Percentiles rank a stretch among this genome's conserved stretches.
These are phyloP conservation scores for Pedionomus torquatus DNA, from an alignment of 2,113 vertebrate species.

Conservation along the genomic window DNA sequence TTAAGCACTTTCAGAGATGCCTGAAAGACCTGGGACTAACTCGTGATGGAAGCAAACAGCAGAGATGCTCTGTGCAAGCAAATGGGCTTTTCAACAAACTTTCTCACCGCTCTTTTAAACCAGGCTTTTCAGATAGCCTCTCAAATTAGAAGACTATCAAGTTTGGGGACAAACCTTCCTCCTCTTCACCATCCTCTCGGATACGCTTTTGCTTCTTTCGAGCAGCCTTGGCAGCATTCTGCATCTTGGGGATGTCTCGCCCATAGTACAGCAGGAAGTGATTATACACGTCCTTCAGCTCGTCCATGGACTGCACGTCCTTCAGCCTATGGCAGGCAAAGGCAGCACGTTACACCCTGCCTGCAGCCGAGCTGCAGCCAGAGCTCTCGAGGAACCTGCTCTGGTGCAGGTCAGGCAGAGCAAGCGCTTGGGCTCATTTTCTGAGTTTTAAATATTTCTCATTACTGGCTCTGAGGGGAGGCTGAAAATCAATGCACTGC, in stretches of 20 bases:
- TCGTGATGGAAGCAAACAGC: background rate
- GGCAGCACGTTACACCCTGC: background rate
- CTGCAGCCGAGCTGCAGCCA: background rate
- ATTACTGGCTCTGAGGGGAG: background rate
- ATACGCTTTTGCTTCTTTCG: slow-evolving; percentile 92
- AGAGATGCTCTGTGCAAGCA: background rate
- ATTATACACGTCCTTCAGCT: slow-evolving; percentile 95
- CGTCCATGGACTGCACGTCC: slow-evolving; percentile 96
- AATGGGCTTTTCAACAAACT: background rate
- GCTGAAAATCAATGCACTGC: background rate
- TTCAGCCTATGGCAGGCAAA: slow-evolving; percentile 81
- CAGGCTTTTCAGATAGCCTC: background rate
- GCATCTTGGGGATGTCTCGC: slow-evolving; percentile 97
- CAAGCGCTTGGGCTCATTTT: background rate
- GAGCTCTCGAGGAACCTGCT: background rate
- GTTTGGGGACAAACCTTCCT: slow-evolving; percentile 73
- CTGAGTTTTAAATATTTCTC: background rate
- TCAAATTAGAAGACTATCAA: background rate
- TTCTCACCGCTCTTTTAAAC: background rate
- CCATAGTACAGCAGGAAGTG: slow-evolving; percentile 98
- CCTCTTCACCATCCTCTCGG: slow-evolving; percentile 87
- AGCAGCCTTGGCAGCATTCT: slow-evolving; percentile 89
- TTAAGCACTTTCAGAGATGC: background rate
- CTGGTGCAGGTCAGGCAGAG: background rate
- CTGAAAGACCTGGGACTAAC: background rate